Evolutionary conservation across 2,113 vertebrate species (phyloP).

Genomic region (Gavialis gangeticus): DNA sequence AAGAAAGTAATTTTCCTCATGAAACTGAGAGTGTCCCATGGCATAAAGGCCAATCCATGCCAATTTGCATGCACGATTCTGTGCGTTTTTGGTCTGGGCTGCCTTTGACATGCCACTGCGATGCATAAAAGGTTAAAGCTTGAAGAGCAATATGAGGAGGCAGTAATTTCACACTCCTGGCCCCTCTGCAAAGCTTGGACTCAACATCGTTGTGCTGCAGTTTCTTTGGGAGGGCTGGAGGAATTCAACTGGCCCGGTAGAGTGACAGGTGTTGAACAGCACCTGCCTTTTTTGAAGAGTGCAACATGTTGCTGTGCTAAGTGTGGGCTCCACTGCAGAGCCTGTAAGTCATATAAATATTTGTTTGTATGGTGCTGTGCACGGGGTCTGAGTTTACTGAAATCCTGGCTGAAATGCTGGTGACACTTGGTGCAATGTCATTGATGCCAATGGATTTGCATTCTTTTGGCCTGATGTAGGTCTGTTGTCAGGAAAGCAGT

Average conservation of each 20-base stretch:
- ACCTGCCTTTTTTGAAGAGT: neutral
- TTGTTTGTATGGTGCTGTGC: rapidly evolving
- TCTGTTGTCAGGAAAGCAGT: neutral
- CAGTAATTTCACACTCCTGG: conserved; percentile 9
- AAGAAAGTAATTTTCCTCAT: neutral
- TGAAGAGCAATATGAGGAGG: rapidly evolving
- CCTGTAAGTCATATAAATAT: neutral
- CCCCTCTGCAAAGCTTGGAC: neutral
- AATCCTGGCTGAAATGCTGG: neutral
- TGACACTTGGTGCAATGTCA: neutral
- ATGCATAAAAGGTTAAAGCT: neutral
- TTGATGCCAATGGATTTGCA: neutral
- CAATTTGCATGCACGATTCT: neutral
- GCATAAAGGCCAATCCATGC: rapidly evolving
- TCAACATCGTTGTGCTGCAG: neutral
- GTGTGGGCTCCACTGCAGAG: neutral
- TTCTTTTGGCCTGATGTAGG: neutral
- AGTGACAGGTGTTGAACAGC: neutral
- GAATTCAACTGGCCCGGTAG: neutral
- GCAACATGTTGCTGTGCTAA: neutral
- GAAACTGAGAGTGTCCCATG: neutral
- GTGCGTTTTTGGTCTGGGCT: neutral
- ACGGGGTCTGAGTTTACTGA: neutral
- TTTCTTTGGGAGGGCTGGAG: neutral
- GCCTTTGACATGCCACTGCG: neutral